These are phyloP conservation scores for Nothoprocta pentlandii DNA, from an alignment of 2,113 vertebrate genomes.

Conservation along the genomic window DNA sequence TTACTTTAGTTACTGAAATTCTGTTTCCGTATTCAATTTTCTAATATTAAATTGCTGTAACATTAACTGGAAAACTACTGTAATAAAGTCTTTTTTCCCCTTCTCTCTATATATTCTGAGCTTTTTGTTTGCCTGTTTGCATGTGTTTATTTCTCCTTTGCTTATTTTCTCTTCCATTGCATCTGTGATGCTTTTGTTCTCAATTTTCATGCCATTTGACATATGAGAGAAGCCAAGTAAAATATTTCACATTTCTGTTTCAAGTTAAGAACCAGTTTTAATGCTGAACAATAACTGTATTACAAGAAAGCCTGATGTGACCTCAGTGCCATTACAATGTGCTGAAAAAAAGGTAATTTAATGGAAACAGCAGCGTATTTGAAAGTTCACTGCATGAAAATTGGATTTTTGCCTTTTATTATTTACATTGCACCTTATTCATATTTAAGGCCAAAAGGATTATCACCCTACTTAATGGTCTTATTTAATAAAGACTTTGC, in stretches of 20 bases:
- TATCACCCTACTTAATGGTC: slow-evolving; percentile 56
- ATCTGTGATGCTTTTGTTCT: slow-evolving; percentile 9
- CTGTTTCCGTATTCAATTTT: slow-evolving; percentile 47
- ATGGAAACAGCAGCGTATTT: slow-evolving; percentile 49
- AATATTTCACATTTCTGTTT: slow-evolving; percentile 51
- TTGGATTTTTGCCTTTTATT: slow-evolving; percentile 75
- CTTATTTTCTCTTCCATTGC: slow-evolving; percentile 31
- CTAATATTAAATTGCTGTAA: slow-evolving; percentile 47
- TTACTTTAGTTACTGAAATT: slow-evolving; percentile 38
- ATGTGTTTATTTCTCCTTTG: slow-evolving; percentile 40
- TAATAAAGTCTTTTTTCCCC: slow-evolving; percentile 22
- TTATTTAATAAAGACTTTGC: slow-evolving; percentile 71
- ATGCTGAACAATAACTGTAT: slow-evolving; percentile 45
- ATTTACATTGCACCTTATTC: slow-evolving; percentile 72
- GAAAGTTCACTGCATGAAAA: slow-evolving; percentile 70
- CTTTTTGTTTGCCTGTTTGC: background rate
- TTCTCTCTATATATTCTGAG: background rate
- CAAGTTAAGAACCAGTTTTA: slow-evolving; percentile 42
- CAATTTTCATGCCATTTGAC: slow-evolving; percentile 47
- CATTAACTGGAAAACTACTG: slow-evolving; percentile 42
- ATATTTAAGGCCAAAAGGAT: slow-evolving; percentile 66
- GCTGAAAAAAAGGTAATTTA: slow-evolving; percentile 66
- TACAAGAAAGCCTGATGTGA: slow-evolving; percentile 45
- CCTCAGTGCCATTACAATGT: slow-evolving; percentile 14
- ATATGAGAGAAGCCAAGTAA: slow-evolving; percentile 27